Percentiles rank a stretch among this genome's conserved stretches.
These are phyloP conservation scores for Pelecanoides urinatrix DNA, from an alignment of 2,113 vertebrate genomes.

Conservation along the genomic window DNA sequence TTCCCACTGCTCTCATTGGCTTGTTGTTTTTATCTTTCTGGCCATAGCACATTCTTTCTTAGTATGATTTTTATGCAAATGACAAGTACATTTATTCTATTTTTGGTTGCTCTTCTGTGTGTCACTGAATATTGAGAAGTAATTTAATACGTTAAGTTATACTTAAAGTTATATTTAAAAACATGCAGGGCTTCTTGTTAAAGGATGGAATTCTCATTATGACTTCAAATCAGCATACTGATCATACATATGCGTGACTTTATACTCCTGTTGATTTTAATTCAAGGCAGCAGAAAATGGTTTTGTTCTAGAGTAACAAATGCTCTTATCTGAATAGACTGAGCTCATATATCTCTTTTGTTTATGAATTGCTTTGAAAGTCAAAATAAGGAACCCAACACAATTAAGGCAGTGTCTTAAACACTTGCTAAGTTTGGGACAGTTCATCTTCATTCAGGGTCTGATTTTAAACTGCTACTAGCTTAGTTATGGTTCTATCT, in stretches of 20 bases:
- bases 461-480: not conserved
- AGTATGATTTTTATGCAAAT: constrained; percentile 1
- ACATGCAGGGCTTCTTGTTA: not conserved
- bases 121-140: not conserved
- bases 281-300: not conserved
- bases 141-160: not conserved
- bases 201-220: not conserved
- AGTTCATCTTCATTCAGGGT: not conserved
- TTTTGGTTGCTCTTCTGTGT: not conserved
- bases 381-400: not conserved
- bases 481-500: not conserved
- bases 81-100: not conserved
- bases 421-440: not conserved
- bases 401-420: not conserved
- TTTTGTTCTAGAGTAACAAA: not conserved
- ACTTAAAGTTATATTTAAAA: not conserved
- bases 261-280: not conserved
- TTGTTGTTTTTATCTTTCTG: not conserved
- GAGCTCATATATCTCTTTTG: not conserved
- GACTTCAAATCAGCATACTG: not conserved
- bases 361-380: not conserved
- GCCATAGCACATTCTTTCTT: not conserved
- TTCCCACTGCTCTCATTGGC: not conserved
- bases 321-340: not conserved
- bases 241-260: not conserved